Conservation (phyloP, 2,113 vertebrate genomes). For the Paramisgurnus dabryanus region DNA sequence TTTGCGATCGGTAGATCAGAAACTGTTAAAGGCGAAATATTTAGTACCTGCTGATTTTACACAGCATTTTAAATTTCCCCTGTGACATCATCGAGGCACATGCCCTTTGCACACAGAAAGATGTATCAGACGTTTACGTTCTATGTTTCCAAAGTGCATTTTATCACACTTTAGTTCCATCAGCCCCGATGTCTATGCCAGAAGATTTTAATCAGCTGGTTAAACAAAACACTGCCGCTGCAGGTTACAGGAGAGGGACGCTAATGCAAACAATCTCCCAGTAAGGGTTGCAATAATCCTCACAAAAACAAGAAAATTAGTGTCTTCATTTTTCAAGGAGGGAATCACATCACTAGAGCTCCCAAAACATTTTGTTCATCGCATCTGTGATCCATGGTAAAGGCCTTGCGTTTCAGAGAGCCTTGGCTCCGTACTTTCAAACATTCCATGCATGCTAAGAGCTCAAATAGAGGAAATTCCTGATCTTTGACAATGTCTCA, state of each 20-base stretch:
- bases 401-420: constrained; percentile 23
- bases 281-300: neutral
- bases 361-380: constrained; percentile 11
- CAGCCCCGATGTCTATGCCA: constrained; percentile 15
- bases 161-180: constrained; percentile 39
- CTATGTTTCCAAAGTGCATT: constrained; percentile 6
- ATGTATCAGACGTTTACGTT: constrained; percentile 19
- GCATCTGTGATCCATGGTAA: neutral
- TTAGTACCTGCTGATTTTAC: constrained; percentile 50
- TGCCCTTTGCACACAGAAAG: neutral
- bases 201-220: constrained; percentile 38
- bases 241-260: constrained; percentile 7
- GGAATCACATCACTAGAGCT: constrained; percentile 15
- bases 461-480: constrained; percentile 48
- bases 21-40: constrained; percentile 42
- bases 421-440: constrained; percentile 27
- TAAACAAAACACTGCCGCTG: constrained; percentile 25
- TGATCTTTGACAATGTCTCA: constrained; percentile 26
- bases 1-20: constrained; percentile 17
- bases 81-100: constrained; percentile 29
- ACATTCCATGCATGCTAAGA: constrained; percentile 40
- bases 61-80: constrained; percentile 26
- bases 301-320: neutral
- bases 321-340: neutral
- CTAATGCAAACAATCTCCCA: constrained; percentile 18